phyloP scores from a whole-genome alignment of 2,888 invertebrate genomes.

The Andrena chrysosceles region DNA sequence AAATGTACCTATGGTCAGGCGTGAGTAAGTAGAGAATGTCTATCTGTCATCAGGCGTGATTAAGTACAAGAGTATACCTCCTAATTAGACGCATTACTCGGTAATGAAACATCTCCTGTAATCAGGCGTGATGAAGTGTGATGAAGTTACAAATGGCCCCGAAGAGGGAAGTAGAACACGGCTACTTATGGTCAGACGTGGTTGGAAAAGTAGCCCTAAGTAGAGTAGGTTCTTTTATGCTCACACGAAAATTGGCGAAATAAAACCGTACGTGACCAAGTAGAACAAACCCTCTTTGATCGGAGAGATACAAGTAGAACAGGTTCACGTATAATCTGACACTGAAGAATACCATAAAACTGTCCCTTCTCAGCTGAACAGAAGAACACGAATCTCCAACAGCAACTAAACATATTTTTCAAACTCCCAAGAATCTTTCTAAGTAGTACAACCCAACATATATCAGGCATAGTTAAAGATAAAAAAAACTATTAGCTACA shows the following conservation, averaged over 20 bases:
- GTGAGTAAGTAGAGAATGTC: too few relatives aligned
- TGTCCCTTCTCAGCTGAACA: too few relatives aligned
- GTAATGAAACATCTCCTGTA: too few relatives aligned
- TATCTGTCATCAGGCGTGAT: too few relatives aligned
- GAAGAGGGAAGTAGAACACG: background rate
- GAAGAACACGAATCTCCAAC: too few relatives aligned
- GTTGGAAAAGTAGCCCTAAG: background rate
- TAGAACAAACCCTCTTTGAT: background rate
- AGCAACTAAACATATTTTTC: too few relatives aligned
- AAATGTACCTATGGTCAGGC: too few relatives aligned
- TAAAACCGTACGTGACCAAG: background rate
- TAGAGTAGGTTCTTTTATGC: background rate
- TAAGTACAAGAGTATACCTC: too few relatives aligned
- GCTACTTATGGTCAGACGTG: constrained; percentile 4
- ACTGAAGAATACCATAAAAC: too few relatives aligned
- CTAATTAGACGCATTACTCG: too few relatives aligned
- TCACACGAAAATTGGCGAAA: background rate
- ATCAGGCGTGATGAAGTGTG: background rate
- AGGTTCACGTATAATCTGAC: background rate
- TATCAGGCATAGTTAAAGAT: background rate
- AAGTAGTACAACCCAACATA: background rate
- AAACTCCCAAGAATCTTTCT: background rate
- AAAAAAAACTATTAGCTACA: too few relatives aligned
- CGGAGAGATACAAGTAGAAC: background rate
- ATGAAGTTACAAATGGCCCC: background rate